A percentile compares a stretch with the other conserved stretches of the same genome.
Evolutionary conservation across 1,140 invertebrate species (phyloP).

Genomic region (Diabrotica virgifera): DNA sequence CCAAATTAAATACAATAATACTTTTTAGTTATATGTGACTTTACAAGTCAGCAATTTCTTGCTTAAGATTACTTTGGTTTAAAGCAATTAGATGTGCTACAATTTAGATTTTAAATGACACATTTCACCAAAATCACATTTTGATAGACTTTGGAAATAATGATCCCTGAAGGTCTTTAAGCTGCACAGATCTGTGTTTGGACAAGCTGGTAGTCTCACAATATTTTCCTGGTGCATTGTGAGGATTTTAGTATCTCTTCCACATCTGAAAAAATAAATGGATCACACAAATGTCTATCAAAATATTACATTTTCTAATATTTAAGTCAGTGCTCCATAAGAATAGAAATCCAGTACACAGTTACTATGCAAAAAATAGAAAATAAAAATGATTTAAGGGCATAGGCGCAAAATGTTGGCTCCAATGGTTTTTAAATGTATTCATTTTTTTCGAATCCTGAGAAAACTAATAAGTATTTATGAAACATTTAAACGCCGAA

Average conservation of each 20-base stretch:
- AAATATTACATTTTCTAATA: background rate
- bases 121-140: conserved; percentile 63
- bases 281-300: conserved; percentile 26
- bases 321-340: no score
- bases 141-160: conserved; percentile 57
- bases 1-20: no score
- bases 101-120: conserved; percentile 44
- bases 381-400: no score
- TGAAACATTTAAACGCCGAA: no score
- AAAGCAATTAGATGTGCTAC: no score
- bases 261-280: conserved; percentile 57
- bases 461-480: no score
- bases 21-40: no score
- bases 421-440: no score
- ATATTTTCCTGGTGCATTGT: conserved; percentile 70
- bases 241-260: conserved; percentile 57
- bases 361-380: background rate
- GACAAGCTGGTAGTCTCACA: conserved; percentile 64
- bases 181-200: conserved; percentile 60
- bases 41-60: no score
- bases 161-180: conserved; percentile 55
- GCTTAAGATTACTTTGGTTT: no score
- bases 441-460: no score
- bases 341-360: background rate
- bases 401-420: no score